Conservation (phyloP, 2,113 vertebrate species). For the Euleptes europaea region DNA sequence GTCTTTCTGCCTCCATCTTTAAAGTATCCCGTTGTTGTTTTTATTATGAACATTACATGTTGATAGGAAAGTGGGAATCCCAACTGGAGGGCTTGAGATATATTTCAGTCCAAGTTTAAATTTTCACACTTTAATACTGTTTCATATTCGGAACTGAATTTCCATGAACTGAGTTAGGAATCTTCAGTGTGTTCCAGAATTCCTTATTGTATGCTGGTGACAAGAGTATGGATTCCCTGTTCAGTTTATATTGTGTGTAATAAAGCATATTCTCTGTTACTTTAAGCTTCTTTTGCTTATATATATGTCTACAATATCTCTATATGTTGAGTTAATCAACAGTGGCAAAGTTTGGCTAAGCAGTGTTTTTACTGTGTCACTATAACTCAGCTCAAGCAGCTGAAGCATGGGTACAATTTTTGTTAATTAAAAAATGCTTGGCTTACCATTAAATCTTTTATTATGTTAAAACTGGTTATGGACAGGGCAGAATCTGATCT, state of each 20-base stretch:
- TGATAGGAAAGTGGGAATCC: not conserved
- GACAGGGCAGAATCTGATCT: too few relatives aligned
- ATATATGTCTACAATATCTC: slow-evolving; percentile 22
- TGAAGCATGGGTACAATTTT: not conserved
- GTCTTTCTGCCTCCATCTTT: not conserved
- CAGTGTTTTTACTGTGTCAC: slow-evolving; percentile 16
- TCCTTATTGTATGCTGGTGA: not conserved
- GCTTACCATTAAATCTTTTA: not conserved
- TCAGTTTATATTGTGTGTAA: not conserved
- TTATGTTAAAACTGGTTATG: slow-evolving; percentile 11
- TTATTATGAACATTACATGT: not conserved
- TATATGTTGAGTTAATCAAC: slow-evolving; percentile 30
- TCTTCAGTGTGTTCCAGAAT: not conserved
- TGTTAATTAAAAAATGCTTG: not conserved
- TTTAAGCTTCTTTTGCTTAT: not conserved
- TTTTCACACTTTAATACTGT: not conserved
- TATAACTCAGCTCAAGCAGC: slow-evolving; percentile 27
- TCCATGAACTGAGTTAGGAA: not conserved
- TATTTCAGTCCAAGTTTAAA: not conserved
- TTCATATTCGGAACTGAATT: not conserved
- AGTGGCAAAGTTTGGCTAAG: slow-evolving; percentile 23
- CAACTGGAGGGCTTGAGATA: not conserved
- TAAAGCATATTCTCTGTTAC: not conserved
- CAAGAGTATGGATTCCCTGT: not conserved
- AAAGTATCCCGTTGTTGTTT: not conserved